phyloP scores from a whole-genome alignment of 1,140 invertebrate species.

The Platyura marginata region DNA sequence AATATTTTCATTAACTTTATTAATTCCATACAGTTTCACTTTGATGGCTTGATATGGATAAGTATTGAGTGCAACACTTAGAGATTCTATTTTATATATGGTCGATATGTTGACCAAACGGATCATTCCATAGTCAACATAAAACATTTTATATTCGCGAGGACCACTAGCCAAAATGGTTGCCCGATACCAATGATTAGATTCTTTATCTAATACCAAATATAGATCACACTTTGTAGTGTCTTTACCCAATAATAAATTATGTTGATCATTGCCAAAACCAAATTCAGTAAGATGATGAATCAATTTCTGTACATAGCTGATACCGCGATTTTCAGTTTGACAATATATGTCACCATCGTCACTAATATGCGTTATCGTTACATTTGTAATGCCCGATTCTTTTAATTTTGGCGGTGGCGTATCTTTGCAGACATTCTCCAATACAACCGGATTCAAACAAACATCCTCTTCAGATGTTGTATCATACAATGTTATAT shows the following conservation, averaged over 20 bases:
- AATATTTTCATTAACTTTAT: constrained; percentile 12
- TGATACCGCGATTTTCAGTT: constrained; percentile 12
- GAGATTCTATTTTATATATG: constrained; percentile 18
- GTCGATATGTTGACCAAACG: constrained; percentile 18
- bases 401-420: constrained; percentile 11
- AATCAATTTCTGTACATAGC: background rate
- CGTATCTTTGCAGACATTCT: constrained; percentile 13
- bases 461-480: constrained; percentile 19
- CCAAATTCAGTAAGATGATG: background rate
- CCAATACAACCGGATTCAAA: constrained; percentile 15
- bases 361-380: constrained; percentile 17
- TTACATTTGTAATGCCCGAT: constrained; percentile 5
- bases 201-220: constrained; percentile 14
- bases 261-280: constrained; percentile 9
- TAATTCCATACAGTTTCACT: constrained; percentile 17
- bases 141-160: constrained; percentile 17
- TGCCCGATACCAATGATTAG: constrained; percentile 18
- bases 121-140: constrained; percentile 17
- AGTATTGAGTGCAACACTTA: constrained; percentile 16
- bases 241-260: constrained; percentile 12
- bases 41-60: constrained; percentile 16
- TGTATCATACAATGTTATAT: constrained; percentile 20
- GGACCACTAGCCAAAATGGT: constrained; percentile 7
- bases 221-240: constrained; percentile 15
- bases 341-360: constrained; percentile 17